phyloP scores from a whole-genome alignment of 1,140 invertebrate species.

The Drosophila grimshawi region DNA sequence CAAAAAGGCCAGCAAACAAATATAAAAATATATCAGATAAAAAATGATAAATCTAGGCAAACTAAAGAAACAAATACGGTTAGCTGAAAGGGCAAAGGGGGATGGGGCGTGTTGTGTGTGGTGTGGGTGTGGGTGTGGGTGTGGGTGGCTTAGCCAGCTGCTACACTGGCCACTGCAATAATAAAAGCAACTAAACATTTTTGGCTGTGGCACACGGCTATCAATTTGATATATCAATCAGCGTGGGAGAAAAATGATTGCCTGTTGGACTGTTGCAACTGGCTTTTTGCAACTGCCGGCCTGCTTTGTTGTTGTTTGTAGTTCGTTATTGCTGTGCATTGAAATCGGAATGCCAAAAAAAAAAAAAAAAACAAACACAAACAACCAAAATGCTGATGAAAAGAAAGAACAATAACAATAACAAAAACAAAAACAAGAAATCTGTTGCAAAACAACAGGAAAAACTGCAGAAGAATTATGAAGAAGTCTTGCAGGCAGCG shows the following conservation, averaged over 20 bases:
- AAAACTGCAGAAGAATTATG: neutral
- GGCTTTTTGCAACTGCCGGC: neutral
- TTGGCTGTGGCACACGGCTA: constrained; percentile 46
- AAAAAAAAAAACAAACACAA: neutral
- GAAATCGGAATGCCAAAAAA: constrained; percentile 21
- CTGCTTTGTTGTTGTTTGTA: constrained; percentile 30
- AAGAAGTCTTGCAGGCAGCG: neutral
- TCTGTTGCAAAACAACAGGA: constrained; percentile 8
- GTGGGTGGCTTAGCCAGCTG: neutral
- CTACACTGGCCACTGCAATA: constrained; percentile 21
- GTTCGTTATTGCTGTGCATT: constrained; percentile 41
- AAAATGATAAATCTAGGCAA: constrained; percentile 23
- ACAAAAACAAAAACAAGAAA: constrained; percentile 5
- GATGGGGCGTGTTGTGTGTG: neutral
- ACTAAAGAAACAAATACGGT: constrained; percentile 24
- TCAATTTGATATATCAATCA: constrained; percentile 82
- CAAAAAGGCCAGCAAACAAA: constrained; percentile 21
- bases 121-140: neutral
- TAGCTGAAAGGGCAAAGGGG: constrained; percentile 11
- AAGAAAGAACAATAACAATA: constrained; percentile 5
- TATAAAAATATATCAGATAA: constrained; percentile 8
- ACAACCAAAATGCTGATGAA: neutral
- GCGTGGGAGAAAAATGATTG: constrained; percentile 51
- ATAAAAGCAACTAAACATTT: constrained; percentile 46
- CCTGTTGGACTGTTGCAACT: constrained; percentile 22